phyloP scores from a whole-genome alignment of 2,113 vertebrate genomes.

The Prunella fulvescens region DNA sequence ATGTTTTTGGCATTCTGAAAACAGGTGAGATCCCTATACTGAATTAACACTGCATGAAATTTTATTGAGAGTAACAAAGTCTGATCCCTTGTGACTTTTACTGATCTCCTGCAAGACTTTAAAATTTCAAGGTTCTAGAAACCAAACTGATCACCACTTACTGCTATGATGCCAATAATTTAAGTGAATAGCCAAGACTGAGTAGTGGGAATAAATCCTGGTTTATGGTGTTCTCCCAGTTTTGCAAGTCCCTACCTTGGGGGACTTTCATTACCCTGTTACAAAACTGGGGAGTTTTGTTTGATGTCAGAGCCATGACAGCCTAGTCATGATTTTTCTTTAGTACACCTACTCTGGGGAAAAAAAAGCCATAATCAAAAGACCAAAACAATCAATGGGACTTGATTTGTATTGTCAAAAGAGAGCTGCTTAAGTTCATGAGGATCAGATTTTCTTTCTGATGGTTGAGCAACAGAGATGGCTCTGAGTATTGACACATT shows the following conservation, averaged over 20 bases:
- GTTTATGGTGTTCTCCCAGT: rapidly evolving
- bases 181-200: neutral
- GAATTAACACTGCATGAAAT: neutral
- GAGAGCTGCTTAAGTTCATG: neutral
- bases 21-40: neutral
- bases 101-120: neutral
- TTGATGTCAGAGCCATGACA: neutral
- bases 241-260: neutral
- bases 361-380: neutral
- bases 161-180: neutral
- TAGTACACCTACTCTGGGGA: neutral
- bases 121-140: neutral
- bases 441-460: neutral
- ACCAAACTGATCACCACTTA: rapidly evolving
- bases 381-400: neutral
- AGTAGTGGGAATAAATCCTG: neutral
- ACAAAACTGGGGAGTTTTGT: neutral
- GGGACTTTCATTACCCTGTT: neutral
- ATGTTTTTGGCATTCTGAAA: neutral
- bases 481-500: neutral
- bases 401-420: neutral
- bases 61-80: neutral
- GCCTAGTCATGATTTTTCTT: neutral
- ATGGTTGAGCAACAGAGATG: neutral
- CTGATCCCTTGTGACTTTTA: neutral